Evolutionary conservation across 1,140 invertebrate species (phyloP).

Genomic region (Hyposmocoma kahamanoa): DNA sequence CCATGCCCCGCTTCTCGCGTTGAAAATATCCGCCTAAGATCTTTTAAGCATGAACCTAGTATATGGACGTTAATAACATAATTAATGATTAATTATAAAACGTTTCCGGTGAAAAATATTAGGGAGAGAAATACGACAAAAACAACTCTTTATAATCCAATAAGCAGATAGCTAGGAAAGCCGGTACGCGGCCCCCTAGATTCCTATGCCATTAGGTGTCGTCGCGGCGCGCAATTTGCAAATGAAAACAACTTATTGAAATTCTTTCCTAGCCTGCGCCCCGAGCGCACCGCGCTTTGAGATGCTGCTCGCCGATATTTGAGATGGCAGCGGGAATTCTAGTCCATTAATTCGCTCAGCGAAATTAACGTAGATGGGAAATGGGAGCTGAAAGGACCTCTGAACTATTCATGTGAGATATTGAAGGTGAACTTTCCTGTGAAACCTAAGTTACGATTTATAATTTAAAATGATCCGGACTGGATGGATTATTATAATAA

Average conservation of each 20-base stretch:
- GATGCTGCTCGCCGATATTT: conserved; percentile 35
- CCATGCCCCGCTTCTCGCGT: conserved; percentile 18
- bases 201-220: conserved; percentile 70
- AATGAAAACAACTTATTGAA: conserved; percentile 74
- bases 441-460: too few relatives aligned
- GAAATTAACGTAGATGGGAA: background rate
- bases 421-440: too few relatives aligned
- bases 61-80: too few relatives aligned
- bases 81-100: too few relatives aligned
- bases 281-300: conserved; percentile 28
- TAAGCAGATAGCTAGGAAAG: conserved; percentile 37
- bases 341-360: background rate
- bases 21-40: too few relatives aligned
- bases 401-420: background rate
- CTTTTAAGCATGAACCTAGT: too few relatives aligned
- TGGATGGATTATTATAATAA: too few relatives aligned
- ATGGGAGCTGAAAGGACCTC: background rate
- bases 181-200: conserved; percentile 43
- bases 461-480: too few relatives aligned
- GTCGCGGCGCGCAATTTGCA: conserved; percentile 65
- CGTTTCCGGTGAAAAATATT: too few relatives aligned
- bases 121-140: too few relatives aligned
- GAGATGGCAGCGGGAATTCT: conserved; percentile 24
- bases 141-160: conserved; percentile 58
- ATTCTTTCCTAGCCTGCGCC: conserved; percentile 56